Base-by-base conservation (phyloP, 2,888 invertebrate genomes). In the Cryptocephalus moraei region DNA sequence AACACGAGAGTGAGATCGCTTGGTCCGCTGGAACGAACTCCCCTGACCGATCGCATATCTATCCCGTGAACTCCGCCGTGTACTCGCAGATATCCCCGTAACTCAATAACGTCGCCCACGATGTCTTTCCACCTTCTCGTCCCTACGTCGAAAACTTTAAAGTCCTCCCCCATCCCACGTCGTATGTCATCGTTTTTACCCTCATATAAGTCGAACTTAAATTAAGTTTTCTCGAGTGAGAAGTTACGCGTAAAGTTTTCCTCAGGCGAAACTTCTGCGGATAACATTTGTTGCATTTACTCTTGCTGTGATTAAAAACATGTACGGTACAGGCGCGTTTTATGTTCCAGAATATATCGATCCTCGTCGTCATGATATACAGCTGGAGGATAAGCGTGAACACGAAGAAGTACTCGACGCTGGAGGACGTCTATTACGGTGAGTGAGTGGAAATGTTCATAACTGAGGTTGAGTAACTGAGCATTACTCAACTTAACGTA, bases 331-430 rank as follows among this genome's bases (percentile, higher is more conserved):
- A 11, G 33, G 32, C 8, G 48, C 49, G 60, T 56, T 51, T 61
- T 57, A 73, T 71, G 68, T 80, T 79, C 32, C 79, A 85, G 85
- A 84, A 84, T 73, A 82, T 84, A 68, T 84, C 85, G 54, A 80
- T 86, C 61, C 63, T 86, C 58, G 84, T 86, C 60, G 82, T 84
- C 50, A 73, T 86, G 55, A 73, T 85, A 58, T 85, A 84, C 68
- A 82, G 83, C 62, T 86, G 85, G 85, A 75, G 84, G 62, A 83
- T 85, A 54, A 81, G 81, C 53, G 78, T 82, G 52, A 85, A 84
- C 62, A 77, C 82, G 49, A 82, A 81, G 65, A 80, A 80, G 61
- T 81, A 78, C 63, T 77, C 78, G 43, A 80, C 81, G 48, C 68
- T 86, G 49, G 82, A 83, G 62, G 86, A 86, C 66, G 85, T 86